A percentile compares a stretch with the other conserved stretches of the same genome.
Conservation (phyloP, 1,140 invertebrate species). For the Drosophila parvula region DNA sequence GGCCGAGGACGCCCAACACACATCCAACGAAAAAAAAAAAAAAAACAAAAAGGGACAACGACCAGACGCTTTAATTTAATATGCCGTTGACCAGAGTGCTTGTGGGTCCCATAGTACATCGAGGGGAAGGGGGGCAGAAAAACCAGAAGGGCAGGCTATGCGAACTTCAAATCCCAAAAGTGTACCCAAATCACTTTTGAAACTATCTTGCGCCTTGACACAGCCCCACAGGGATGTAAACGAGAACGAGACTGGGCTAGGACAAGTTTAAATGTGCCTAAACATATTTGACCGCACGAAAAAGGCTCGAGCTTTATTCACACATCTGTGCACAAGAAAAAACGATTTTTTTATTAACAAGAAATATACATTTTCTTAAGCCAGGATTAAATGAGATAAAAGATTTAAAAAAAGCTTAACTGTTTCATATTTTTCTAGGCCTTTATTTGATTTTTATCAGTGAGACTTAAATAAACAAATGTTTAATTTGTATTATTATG, state of each 20-base stretch:
- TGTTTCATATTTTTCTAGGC: not conserved
- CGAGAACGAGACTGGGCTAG: constrained; percentile 6
- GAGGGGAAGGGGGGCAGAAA: not conserved
- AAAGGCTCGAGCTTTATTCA: constrained; percentile 56
- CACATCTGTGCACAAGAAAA: constrained; percentile 31
- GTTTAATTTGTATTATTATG: not conserved
- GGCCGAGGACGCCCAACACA: constrained; percentile 24
- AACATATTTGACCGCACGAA: constrained; percentile 69
- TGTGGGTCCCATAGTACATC: not conserved
- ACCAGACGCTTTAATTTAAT: constrained; percentile 79
- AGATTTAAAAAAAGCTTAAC: too few relatives aligned
- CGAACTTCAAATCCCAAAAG: constrained; percentile 72
- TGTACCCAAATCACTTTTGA: constrained; percentile 82
- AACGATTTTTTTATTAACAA: not conserved
- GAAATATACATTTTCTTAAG: too few relatives aligned
- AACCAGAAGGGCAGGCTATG: constrained; percentile 1
- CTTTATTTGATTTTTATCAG: too few relatives aligned
- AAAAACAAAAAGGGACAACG: constrained; percentile 27
- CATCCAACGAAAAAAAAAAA: constrained; percentile 8
- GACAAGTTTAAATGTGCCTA: constrained; percentile 33
- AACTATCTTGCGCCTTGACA: constrained; percentile 81
- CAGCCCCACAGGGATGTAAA: constrained; percentile 47
- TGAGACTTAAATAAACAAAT: not conserved
- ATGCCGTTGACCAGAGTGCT: constrained; percentile 72
- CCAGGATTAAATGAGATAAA: accelerated